Base-by-base conservation (phyloP, 2,113 vertebrate genomes). In the Eidolon helvum region DNA sequence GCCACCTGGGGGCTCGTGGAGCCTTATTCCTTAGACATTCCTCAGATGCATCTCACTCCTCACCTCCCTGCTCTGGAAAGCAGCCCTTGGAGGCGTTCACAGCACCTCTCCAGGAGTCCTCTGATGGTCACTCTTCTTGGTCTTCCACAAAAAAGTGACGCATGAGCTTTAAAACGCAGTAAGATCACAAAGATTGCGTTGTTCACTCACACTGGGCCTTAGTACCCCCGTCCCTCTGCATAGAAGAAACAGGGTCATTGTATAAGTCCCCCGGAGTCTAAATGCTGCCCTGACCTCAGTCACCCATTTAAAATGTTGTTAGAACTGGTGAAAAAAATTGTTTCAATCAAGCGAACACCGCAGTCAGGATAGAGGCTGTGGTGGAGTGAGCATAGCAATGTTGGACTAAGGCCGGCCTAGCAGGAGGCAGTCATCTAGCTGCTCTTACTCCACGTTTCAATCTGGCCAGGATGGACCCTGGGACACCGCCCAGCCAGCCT, bases 371-470 rank as follows among this genome's bases (percentile, higher is more conserved):
- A 40, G 69, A 35, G 26, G 84, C 33, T 26, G 0, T 6, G 28
- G 65, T 18, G 24, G 40, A 59, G 16, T 59, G 53, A 50, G 16
- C 5, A n/a, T 16, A 59, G 50, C 71, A 21, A 11, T 22, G 1
- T 2, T 48, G 4, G 19, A 40, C 21, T 12, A 26, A 38, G 22
- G 18, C n/a, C 4, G 5, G 11, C 4, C 30, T 3, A 38, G 10
- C n/a, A 26, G 7, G 43, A 38, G 8, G 9, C 2, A 15, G 15
- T 26, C 21, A 2, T 22, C 63, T 28, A 2, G 38, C 26, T 10
- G 30, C 30, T 53, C 43, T n/a, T 26, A 18, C n/a, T 26, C 22
- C 10, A 50, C 5, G 2, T 6, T 53, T 30, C 69, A 18, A 24
- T 16, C 11, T 26, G 16, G 19, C 82, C 26, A 35, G 59, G 50